phyloP scores from a whole-genome alignment of 2,113 vertebrate species.

The Actenoides lindsayi region DNA sequence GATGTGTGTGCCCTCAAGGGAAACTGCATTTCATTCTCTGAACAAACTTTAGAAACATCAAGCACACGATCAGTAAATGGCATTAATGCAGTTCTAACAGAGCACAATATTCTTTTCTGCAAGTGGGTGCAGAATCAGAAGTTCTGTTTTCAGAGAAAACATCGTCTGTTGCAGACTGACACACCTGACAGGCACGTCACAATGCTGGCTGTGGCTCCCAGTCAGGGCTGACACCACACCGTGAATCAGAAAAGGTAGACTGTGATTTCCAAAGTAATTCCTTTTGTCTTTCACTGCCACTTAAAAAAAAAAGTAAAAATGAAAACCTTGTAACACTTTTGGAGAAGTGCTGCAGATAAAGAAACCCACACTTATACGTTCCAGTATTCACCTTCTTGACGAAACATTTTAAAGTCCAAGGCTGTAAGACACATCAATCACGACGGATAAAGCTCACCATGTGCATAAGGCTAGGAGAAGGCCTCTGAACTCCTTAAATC shows the following conservation, averaged over 20 bases:
- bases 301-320: neutral
- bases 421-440: neutral
- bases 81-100: neutral
- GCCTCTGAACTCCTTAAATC: slow-evolving; percentile 20
- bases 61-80: neutral
- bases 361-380: neutral
- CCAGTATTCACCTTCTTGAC: neutral
- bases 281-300: neutral
- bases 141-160: neutral
- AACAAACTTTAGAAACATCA: neutral
- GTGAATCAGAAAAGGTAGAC: neutral
- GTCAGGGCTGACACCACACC: neutral
- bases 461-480: neutral
- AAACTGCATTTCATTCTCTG: neutral
- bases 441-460: neutral
- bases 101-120: neutral
- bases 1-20: neutral
- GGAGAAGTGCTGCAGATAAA: neutral
- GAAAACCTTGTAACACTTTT: neutral
- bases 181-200: neutral
- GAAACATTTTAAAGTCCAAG: neutral
- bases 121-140: neutral
- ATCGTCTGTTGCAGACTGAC: neutral
- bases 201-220: neutral
- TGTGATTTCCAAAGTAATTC: neutral